These are phyloP conservation scores for Tonatia bakeri DNA, from an alignment of 2,113 vertebrate species.

Conservation along the genomic window DNA sequence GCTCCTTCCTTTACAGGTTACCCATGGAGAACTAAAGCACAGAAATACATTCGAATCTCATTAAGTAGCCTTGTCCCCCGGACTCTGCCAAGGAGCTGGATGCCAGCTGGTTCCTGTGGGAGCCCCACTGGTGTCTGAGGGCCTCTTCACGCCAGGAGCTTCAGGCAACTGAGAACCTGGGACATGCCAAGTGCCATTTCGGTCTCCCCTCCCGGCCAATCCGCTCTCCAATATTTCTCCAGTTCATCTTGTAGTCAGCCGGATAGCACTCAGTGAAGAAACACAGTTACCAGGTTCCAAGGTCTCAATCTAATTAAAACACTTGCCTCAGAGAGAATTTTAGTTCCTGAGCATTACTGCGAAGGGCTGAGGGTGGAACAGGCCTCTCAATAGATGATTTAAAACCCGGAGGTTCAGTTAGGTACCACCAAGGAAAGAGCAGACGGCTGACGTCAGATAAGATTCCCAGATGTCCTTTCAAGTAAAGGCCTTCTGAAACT, in stretches of 20 bases:
- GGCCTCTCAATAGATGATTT: constrained; percentile 43
- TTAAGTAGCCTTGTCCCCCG: constrained; percentile 85
- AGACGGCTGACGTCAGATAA: constrained; percentile 11
- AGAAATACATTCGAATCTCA: constrained; percentile 81
- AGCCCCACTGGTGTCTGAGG: constrained; percentile 40
- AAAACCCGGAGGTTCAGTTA: constrained; percentile 48
- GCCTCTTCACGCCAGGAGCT: not conserved
- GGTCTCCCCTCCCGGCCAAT: not conserved
- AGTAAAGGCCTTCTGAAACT: not conserved
- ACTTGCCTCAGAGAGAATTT: constrained; percentile 47
- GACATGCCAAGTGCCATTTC: not conserved
- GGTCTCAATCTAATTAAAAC: constrained; percentile 72
- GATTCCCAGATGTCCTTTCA: not conserved
- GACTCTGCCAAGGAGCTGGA: constrained; percentile 83
- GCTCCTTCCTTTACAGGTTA: constrained; percentile 78
- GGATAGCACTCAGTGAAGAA: constrained; percentile 44
- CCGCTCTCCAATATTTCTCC: not conserved
- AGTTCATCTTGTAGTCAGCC: constrained; percentile 55
- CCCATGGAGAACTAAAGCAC: constrained; percentile 79
- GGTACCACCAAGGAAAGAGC: constrained; percentile 27
- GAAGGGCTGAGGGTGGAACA: not conserved
- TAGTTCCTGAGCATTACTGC: constrained; percentile 60
- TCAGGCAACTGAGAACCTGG: not conserved
- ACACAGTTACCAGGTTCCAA: constrained; percentile 65
- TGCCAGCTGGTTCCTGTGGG: constrained; percentile 83